Evolutionary conservation across 2,113 vertebrate genomes (phyloP).

Genomic region (Tragulus kanchil): DNA sequence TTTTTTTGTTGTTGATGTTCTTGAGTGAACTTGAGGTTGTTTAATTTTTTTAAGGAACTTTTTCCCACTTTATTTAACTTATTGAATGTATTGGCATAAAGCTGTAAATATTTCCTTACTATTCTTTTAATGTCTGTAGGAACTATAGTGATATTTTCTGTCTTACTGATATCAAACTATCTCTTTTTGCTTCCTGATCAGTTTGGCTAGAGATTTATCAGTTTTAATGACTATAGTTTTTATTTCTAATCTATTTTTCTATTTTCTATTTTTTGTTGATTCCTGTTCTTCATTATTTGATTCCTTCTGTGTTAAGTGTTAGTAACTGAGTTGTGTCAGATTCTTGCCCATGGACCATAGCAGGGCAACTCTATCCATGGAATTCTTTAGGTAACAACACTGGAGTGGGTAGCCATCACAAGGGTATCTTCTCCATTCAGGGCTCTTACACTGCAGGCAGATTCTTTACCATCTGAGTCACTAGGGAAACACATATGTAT

Average conservation of each 20-base stretch:
- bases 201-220: not conserved
- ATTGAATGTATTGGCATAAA: not conserved
- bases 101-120: not conserved
- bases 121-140: not conserved
- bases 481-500: not conserved
- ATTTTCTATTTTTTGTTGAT: not conserved
- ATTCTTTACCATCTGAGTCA: not conserved
- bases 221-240: not conserved
- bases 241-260: constrained; percentile 13
- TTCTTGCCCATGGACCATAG: not conserved
- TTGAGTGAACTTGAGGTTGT: not conserved
- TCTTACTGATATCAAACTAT: not conserved
- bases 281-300: not conserved
- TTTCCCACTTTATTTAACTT: not conserved
- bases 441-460: not conserved
- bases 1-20: not conserved
- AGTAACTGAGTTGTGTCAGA: not conserved
- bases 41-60: not conserved
- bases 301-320: not conserved
- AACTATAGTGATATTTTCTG: not conserved
- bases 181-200: not conserved
- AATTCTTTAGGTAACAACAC: not conserved
- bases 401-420: not conserved
- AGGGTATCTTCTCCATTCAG: not conserved
- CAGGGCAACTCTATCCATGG: not conserved